Evolutionary conservation across 2,888 invertebrate species (phyloP), one percentile per base, ranked within the genome.

Genomic region (Autographa gamma): DNA sequence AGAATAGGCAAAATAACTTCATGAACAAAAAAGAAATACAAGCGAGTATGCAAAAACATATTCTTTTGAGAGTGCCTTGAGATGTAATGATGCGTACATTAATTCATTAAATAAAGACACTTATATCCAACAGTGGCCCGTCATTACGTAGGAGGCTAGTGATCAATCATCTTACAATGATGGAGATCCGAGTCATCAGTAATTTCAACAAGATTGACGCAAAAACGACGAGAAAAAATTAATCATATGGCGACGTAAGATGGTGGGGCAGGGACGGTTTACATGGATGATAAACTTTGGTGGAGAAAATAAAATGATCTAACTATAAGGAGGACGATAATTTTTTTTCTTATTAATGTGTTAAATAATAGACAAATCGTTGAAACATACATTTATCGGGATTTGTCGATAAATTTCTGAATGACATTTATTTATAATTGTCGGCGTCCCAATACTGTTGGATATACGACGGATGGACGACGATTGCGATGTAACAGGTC

Each of bases 221-320:
- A 85, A 84, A 84, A 85, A 85, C 74, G 43, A 56, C 32, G 25
- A 54, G 68, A 69, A 82, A 79, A 81, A 82, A 76, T 66, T 74
- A 80, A 83, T 77, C 72, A 85, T 76, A 84, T 60, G 63, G 66
- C 62, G 9, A 76, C 68, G 71, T 73, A 68, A 65, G 59, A 74
- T 32, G 56, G 54, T 16, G 19, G 16, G 0, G 11, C 0, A 0
- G 5, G n/a, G 19, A 56, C 2, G 80, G 82, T 73, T 82, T 82
- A 84, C 60, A 84, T 84, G 75, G 41, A 52, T 19, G 13, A 41
- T n/a, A 38, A 38, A 11, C 38, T 38, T 38, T 38, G 38, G 8
- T 38, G n/a, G n/a, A 48, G 3, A 2, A n/a, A 25, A 25, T 25
- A 25, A 25, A 25, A 25, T 25, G 25, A n/a, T n/a, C n/a, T n/a